phyloP scores from a whole-genome alignment of 2,113 vertebrate species.

The Trinectes maculatus region DNA sequence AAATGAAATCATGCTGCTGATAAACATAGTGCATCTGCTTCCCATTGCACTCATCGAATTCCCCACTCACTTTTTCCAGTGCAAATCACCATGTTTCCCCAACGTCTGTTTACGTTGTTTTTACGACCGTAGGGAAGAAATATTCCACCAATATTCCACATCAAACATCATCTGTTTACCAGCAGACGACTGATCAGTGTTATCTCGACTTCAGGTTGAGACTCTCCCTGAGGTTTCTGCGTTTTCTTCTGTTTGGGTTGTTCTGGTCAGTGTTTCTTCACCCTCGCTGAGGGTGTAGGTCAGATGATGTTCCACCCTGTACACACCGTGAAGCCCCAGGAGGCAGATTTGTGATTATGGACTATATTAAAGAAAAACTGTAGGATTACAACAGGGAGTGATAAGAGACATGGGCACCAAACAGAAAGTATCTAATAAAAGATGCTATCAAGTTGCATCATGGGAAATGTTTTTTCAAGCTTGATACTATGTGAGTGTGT shows the following conservation, averaged over 20 bases:
- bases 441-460: neutral
- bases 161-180: neutral
- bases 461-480: neutral
- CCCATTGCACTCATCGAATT: constrained; percentile 15
- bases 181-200: neutral
- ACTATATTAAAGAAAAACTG: neutral
- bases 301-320: no score
- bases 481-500: neutral
- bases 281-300: no score
- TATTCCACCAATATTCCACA: neutral
- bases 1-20: constrained; percentile 13
- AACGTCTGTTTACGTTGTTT: neutral
- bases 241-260: no score
- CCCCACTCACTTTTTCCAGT: neutral
- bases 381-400: neutral
- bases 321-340: no score
- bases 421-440: neutral
- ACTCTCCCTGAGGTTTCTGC: no score
- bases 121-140: neutral
- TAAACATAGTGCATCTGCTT: constrained; percentile 40
- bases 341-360: no score
- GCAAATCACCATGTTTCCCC: neutral
- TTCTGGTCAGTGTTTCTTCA: no score
- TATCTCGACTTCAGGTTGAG: neutral
- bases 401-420: neutral